Base-by-base conservation (phyloP, 2,113 vertebrate genomes). In the Mastomys natalensis region DNA sequence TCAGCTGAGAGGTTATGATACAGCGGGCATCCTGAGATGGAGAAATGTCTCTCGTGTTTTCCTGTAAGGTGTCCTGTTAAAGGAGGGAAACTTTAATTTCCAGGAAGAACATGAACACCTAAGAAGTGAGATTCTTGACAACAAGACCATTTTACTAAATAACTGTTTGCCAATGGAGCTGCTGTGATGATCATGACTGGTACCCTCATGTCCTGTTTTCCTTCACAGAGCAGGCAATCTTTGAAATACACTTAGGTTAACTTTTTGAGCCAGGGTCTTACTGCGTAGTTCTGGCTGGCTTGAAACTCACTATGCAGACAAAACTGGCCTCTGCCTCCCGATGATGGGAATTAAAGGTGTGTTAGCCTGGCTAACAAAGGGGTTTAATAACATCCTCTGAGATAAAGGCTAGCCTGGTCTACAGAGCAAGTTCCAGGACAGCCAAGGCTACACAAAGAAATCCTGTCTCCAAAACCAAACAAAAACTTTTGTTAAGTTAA, bases 1-100 rank as follows among this genome's bases (percentile, higher is more conserved):
- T 99, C 99, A 53, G 99, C 99, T 55, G 99, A 99, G 1, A 99
- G 99, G 93, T 99, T 99, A 98, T 99, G 99, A 97, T 99, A 99
- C 0, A 99, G 99, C 0, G 99, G 99, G 87, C 99, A 99, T 4
- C 99, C 99, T 24, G 99, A 99, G 95, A 99, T 99, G 94, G 99
- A 99, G 98, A 99, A 99, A 96, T 99, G 99, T 48, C 99, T 98
- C 97, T 99, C 99, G 0, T 99, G 99, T 96, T 99, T 99, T 93
- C 99, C 99, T 26, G 99, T 99, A 66, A 99, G 98, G 86, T 99
- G 99, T 78, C 99, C 99, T 99, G 97, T 84, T 90, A 91, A 92
- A 88, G 73, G 37, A 92, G 88, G 87, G 72, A 88, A 97, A 84
- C 89, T 34, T 94, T 85, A 77, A 97, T 73, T 66, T 97, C 73